Evolutionary conservation across 2,113 vertebrate species (phyloP), one percentile per base, ranked within the genome.

Genomic region (Jacana jacana): DNA sequence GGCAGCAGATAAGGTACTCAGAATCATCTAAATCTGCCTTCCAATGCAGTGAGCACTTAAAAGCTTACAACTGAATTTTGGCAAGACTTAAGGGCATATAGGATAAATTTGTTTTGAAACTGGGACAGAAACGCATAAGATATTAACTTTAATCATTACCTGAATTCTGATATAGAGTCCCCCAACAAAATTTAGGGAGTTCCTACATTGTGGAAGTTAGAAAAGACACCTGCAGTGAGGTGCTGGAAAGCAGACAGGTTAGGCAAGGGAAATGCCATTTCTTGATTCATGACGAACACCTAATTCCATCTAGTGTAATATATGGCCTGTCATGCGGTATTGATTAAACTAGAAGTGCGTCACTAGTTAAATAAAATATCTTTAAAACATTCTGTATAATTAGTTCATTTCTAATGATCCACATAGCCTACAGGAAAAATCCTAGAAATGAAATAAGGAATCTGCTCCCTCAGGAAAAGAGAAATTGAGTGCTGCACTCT

Each of bases 241-340:
- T 79, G 52, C 9, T 66, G 57, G 57, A 28, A 79, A 69, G n/a
- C 17, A 69, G 44, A 72, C 3, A 2, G 58, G 48, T 68, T 66
- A 79, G 31, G 71, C 61, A 89, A 88, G 58, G 68, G 28, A 94
- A 93, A 93, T 91, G 57, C 35, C 16, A n/a, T 93, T 88, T 92
- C 35, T 89, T 89, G 87, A 68, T 93, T 94, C 66, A 58, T 64
- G 30, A 20, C 17, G 37, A 92, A 77, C 44, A 71, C 40, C 64
- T 79, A 65, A 77, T 70, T 81, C 18, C 46, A 42, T 80, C 37
- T 71, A 86, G 17, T 51, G 35, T 64, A 81, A 71, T 81, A 24
- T 91, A 60, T 46, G n/a, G 30, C 57, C 75, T 91, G 69, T 88
- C 78, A 54, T 33, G 25, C 64, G 30, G 57, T 77, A 91, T 81